Evolutionary conservation across 2,888 invertebrate genomes (phyloP).

Genomic region (Drosophila kokeensis): DNA sequence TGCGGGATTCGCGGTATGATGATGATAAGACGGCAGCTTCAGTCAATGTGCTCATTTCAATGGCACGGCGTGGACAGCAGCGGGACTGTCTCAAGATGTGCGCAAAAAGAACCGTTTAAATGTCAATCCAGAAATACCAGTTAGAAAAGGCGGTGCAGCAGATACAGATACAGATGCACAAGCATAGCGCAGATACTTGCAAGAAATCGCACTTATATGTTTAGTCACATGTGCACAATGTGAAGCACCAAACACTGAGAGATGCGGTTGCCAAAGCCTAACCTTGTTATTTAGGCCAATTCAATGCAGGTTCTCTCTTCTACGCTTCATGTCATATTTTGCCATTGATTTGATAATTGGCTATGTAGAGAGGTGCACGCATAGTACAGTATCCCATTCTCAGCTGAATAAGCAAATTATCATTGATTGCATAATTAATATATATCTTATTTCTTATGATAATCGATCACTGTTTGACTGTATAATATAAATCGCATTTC

Average conservation of each 20-base stretch:
- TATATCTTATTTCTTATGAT: neutral
- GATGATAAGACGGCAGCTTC: conserved; percentile 63
- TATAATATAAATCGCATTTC: too few species aligned
- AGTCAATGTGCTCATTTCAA: conserved; percentile 78
- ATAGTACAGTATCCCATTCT: neutral
- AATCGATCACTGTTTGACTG: too few species aligned
- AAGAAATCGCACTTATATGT: conserved; percentile 74
- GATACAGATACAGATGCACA: conserved; percentile 26
- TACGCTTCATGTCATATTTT: conserved; percentile 42
- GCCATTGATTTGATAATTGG: conserved; percentile 36
- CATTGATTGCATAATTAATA: neutral
- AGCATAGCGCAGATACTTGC: conserved; percentile 37
- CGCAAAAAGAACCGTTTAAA: conserved; percentile 82
- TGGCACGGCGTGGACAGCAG: conserved; percentile 52
- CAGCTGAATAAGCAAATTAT: neutral
- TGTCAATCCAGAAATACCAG: conserved; percentile 83
- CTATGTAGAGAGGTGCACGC: conserved; percentile 5
- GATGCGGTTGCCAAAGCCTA: conserved; percentile 37
- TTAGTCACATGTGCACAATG: conserved; percentile 70
- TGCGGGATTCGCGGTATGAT: conserved; percentile 40
- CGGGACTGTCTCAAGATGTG: conserved; percentile 74
- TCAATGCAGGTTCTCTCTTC: conserved; percentile 48
- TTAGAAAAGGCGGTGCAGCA: conserved; percentile 72
- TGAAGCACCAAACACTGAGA: conserved; percentile 63
- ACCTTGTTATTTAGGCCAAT: conserved; percentile 64